Conservation (phyloP, 2,113 vertebrate genomes). For the Sphaerodactylus townsendi region DNA sequence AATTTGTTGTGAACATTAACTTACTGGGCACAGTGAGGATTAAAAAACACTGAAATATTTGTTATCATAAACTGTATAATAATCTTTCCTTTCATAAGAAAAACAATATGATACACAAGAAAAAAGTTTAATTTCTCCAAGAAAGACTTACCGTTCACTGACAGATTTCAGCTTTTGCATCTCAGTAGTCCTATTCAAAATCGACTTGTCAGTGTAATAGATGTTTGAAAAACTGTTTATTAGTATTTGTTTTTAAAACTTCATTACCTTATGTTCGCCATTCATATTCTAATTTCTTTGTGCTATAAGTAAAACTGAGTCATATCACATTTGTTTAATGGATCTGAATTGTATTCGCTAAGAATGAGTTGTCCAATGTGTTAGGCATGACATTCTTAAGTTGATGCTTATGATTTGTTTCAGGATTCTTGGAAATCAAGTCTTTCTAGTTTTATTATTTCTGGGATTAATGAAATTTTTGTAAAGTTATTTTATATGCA, state of each 20-base stretch:
- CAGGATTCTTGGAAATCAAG: not conserved
- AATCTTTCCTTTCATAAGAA: not conserved
- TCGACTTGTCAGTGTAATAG: no score
- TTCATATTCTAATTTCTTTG: not conserved
- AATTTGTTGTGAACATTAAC: not conserved
- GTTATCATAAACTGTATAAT: not conserved
- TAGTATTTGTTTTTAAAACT: not conserved
- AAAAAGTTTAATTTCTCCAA: not conserved
- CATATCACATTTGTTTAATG: not conserved
- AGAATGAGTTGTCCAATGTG: no score
- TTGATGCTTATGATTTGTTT: not conserved
- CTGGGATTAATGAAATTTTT: not conserved
- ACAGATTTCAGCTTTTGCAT: not conserved
- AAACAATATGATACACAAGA: not conserved
- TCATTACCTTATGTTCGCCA: not conserved
- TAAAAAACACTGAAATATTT: no score
- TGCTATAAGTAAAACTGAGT: not conserved
- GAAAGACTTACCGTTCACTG: not conserved
- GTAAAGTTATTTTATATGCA: not conserved
- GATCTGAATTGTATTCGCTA: not conserved
- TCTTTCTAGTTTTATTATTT: not conserved
- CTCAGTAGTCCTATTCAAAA: not conserved
- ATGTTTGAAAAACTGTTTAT: not conserved
- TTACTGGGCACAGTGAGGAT: no score
- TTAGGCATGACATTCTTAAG: not conserved